Percentiles rank a stretch among this genome's conserved stretches.
Conservation (phyloP, 2,797 vertebrate genomes). For the Chelon auratus region DNA sequence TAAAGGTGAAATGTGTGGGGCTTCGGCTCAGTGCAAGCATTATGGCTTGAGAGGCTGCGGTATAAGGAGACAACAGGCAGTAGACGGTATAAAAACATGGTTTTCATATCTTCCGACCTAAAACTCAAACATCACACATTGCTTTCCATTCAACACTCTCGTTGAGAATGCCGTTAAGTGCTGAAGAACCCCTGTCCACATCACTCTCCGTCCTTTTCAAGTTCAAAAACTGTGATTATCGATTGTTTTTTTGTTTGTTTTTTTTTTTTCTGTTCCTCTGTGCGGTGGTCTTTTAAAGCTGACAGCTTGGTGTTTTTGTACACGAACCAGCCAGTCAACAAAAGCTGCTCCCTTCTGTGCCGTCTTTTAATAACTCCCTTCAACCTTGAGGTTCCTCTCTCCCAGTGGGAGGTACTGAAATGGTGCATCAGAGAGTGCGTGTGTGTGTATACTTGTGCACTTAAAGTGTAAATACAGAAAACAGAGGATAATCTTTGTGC, state of each 20-base stretch:
- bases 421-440: slow-evolving; percentile 37
- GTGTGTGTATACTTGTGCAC: slow-evolving; percentile 60
- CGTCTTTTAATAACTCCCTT: slow-evolving; percentile 25
- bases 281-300: slow-evolving; percentile 57
- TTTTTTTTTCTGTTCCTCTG: slow-evolving; percentile 12
- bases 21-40: slow-evolving; percentile 72
- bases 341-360: slow-evolving; percentile 45
- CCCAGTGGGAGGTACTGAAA: slow-evolving; percentile 40
- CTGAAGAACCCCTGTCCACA: slow-evolving; percentile 23
- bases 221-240: slow-evolving; percentile 52
- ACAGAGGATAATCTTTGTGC: slow-evolving; percentile 70
- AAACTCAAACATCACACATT: slow-evolving; percentile 30
- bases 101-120: slow-evolving; percentile 51
- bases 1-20: slow-evolving; percentile 48
- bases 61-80: slow-evolving; percentile 60
- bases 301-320: slow-evolving; percentile 50
- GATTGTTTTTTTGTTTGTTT: slow-evolving; percentile 32
- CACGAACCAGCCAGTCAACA: slow-evolving; percentile 41
- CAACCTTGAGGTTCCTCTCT: slow-evolving; percentile 41
- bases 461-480: slow-evolving; percentile 63
- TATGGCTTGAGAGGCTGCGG: slow-evolving; percentile 65
- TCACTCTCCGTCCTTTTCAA: slow-evolving; percentile 34
- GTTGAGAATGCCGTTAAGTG: slow-evolving; percentile 53
- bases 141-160: slow-evolving; percentile 36
- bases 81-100: slow-evolving; percentile 58